phyloP scores from a whole-genome alignment of 2,888 invertebrate species.

The Trissolcus brochymenae region DNA sequence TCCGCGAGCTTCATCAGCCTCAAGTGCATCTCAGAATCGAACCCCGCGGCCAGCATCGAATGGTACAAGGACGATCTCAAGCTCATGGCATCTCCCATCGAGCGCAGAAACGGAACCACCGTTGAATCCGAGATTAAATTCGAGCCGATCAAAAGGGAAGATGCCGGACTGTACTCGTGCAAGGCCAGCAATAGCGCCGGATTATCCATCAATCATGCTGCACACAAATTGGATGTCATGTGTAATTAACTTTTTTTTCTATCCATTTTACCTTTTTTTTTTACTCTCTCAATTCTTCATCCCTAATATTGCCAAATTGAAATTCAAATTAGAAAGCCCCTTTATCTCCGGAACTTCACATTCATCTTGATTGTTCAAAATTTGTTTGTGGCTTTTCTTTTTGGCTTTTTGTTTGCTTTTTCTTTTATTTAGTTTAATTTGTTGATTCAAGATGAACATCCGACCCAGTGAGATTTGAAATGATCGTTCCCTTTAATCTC shows the following conservation, averaged over 20 bases:
- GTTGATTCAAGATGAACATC: no score
- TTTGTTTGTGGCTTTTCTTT: no score
- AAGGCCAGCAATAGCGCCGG: conserved; percentile 88
- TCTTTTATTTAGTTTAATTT: no score
- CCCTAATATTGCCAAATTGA: not conserved
- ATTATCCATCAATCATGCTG: conserved; percentile 78
- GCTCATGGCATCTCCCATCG: conserved; percentile 56
- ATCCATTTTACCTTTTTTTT: conserved; percentile 62
- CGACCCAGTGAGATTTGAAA: no score
- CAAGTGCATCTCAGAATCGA: conserved; percentile 79
- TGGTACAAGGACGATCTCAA: conserved; percentile 76
- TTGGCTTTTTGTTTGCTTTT: no score
- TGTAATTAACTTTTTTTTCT: conserved; percentile 72
- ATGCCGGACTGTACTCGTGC: conserved; percentile 89
- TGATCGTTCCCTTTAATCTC: no score
- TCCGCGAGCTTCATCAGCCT: conserved; percentile 77
- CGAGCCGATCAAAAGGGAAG: conserved; percentile 79
- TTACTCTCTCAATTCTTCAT: not conserved
- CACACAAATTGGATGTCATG: conserved; percentile 79
- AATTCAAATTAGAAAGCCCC: not conserved
- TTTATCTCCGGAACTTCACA: no score
- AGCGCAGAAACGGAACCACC: conserved; percentile 69
- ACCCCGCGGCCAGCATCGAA: conserved; percentile 78
- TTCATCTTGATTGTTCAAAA: no score
- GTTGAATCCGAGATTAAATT: conserved; percentile 77